phyloP scores from a whole-genome alignment of 2,113 vertebrate genomes.

The Nanorana parkeri region DNA sequence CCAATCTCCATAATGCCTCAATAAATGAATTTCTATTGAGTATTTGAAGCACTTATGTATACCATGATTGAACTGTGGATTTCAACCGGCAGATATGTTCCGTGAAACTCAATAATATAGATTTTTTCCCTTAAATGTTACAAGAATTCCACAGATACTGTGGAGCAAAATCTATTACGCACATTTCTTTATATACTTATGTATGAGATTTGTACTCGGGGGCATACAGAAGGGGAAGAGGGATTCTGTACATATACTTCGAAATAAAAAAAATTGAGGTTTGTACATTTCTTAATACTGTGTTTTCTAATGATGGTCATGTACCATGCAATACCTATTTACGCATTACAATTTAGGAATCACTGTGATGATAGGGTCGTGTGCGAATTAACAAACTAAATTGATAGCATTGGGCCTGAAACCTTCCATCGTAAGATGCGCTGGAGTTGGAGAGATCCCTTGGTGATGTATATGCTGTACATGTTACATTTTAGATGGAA shows the following conservation, averaged over 20 bases:
- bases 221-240: background rate
- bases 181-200: background rate
- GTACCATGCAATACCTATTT: too few species aligned
- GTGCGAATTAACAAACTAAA: too few species aligned
- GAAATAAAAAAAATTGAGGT: background rate
- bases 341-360: too few species aligned
- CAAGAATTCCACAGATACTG: conserved; percentile 17
- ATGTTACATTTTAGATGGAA: too few species aligned
- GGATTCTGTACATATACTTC: background rate
- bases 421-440: too few species aligned
- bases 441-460: too few species aligned
- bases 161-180: background rate
- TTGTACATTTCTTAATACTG: too few species aligned
- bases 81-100: background rate
- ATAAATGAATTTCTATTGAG: conserved; percentile 47
- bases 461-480: too few species aligned
- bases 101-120: conserved; percentile 14
- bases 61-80: conserved; percentile 41
- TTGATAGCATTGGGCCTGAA: too few species aligned
- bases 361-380: too few species aligned
- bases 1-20: conserved; percentile 38
- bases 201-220: background rate
- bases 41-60: conserved; percentile 20
- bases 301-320: too few species aligned
- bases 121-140: conserved; percentile 22